Percentiles rank a stretch among this genome's conserved stretches.
Evolutionary conservation across 2,113 vertebrate species (phyloP).

Genomic region (Capricornis sumatraensis): DNA sequence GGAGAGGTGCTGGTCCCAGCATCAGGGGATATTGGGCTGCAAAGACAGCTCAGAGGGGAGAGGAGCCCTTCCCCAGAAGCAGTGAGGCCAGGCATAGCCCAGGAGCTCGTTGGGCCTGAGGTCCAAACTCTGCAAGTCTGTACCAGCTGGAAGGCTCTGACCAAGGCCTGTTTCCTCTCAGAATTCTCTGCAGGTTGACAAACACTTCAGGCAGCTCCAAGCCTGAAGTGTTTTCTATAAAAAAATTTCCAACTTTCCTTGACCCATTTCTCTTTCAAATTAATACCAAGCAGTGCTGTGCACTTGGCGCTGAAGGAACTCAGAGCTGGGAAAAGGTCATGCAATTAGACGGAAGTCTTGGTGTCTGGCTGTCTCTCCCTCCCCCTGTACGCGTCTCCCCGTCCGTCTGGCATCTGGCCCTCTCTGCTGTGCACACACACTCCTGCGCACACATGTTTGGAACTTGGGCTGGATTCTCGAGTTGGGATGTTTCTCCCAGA

Average conservation of each 20-base stretch:
- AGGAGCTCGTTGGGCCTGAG: not conserved
- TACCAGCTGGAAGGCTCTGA: not conserved
- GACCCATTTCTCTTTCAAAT: constrained; percentile 70
- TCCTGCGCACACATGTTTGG: not conserved
- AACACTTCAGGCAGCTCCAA: constrained; percentile 24
- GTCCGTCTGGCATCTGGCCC: rapidly evolving
- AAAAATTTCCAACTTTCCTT: constrained; percentile 64
- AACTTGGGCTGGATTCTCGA: not conserved
- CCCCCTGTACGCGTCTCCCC: not conserved
- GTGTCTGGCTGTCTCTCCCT: not conserved
- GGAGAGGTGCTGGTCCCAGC: not conserved
- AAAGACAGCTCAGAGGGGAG: not conserved
- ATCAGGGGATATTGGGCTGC: not conserved
- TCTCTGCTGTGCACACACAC: not conserved
- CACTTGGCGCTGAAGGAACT: constrained; percentile 20
- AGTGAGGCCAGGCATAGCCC: not conserved
- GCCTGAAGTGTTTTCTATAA: constrained; percentile 56
- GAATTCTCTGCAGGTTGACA: constrained; percentile 11
- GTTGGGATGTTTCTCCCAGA: not conserved
- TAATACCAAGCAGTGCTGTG: constrained; percentile 20
- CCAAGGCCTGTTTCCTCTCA: not conserved
- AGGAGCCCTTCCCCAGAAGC: not conserved
- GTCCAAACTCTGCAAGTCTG: not conserved
- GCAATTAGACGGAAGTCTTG: not conserved
- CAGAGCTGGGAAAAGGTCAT: constrained; percentile 30